Evolutionary conservation across 2,888 invertebrate species (phyloP).

Genomic region (Temnothorax ravouxi): DNA sequence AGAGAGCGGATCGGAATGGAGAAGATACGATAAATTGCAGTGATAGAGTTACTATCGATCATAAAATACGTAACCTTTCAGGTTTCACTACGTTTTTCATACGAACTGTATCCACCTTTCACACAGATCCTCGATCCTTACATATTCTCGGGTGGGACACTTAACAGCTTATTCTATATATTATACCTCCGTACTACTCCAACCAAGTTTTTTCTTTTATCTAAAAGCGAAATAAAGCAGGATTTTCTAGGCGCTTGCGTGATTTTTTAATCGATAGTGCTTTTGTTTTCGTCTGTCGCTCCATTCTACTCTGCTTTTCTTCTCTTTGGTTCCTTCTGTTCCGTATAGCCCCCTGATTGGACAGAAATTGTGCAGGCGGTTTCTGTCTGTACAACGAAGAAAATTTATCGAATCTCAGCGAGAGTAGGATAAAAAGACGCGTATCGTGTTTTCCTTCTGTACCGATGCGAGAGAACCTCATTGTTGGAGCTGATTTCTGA

Average conservation of each 20-base stretch:
- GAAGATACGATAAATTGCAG: constrained; percentile 79
- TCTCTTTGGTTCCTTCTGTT: constrained; percentile 25
- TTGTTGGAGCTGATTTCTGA: constrained; percentile 56
- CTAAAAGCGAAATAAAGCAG: not conserved
- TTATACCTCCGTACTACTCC: constrained; percentile 34
- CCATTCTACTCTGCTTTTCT: constrained; percentile 1
- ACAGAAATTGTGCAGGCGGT: constrained; percentile 56
- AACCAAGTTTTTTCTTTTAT: constrained; percentile 4
- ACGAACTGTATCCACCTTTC: constrained; percentile 56
- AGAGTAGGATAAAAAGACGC: constrained; percentile 62
- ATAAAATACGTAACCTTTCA: constrained; percentile 77
- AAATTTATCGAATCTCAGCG: constrained; percentile 70
- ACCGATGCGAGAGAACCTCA: constrained; percentile 52
- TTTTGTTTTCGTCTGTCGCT: constrained; percentile 61
- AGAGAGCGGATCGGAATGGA: constrained; percentile 47
- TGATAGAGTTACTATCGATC: constrained; percentile 75
- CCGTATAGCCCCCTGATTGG: constrained; percentile 39
- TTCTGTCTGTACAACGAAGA: constrained; percentile 53
- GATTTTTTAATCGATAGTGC: constrained; percentile 70
- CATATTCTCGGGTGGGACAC: constrained; percentile 43
- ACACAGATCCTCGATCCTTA: constrained; percentile 51
- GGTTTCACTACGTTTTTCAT: constrained; percentile 70
- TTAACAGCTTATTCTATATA: constrained; percentile 44
- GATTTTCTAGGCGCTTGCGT: constrained; percentile 8
- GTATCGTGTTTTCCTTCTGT: constrained; percentile 49